Evolutionary conservation across 2,888 invertebrate species (phyloP), one percentile per base, ranked within the genome.

Genomic region (Neoaliturus tenellus): DNA sequence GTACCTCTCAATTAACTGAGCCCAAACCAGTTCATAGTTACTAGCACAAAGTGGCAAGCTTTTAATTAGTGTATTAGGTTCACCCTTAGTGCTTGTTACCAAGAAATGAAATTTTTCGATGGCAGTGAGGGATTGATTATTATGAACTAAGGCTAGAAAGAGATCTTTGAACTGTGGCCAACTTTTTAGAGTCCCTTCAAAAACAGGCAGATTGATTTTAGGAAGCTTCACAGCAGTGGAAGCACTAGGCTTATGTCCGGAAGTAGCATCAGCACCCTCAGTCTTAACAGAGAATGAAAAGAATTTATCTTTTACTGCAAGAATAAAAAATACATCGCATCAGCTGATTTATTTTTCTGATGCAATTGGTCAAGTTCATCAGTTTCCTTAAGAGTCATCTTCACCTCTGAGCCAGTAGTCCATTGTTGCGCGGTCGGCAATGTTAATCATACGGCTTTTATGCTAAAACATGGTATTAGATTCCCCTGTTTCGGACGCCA

Each of bases 81-180:
- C 67, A 6, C 67, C 67, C 6, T 67, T 67, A 25, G 67, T 67
- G 31, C 28, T 23, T 23, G 25, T 23, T 8, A 67, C 4, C 5
- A 67, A 6, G 28, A 67, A 67, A 28, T 67, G 23, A 67, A 67
- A 67, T 28, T 67, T 67, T 17, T 67, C 67, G 6, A 67, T 67
- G 17, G 4, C 31, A 25, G 67, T 23, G 5, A 67, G 17, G 25
- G 6, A 6, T 23, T 8, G 4, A 28, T 67, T 67, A 25, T 23
- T 17, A 55, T 55, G 55, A 55, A 55, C 55, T 10, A 55, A 17
- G 17, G 23, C 6, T 10, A 55, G 55, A 17, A 55, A 55, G 17
- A 55, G 6, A 23, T 55, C 55, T 55, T 55, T 55, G 17, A 55
- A 55, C 5, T 55, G 55, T 8, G 39, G 39, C 39, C 39, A 39